Evolutionary conservation across 2,888 invertebrate genomes (phyloP), one percentile per base, ranked within the genome.

Genomic region (Panorpa germanica): DNA sequence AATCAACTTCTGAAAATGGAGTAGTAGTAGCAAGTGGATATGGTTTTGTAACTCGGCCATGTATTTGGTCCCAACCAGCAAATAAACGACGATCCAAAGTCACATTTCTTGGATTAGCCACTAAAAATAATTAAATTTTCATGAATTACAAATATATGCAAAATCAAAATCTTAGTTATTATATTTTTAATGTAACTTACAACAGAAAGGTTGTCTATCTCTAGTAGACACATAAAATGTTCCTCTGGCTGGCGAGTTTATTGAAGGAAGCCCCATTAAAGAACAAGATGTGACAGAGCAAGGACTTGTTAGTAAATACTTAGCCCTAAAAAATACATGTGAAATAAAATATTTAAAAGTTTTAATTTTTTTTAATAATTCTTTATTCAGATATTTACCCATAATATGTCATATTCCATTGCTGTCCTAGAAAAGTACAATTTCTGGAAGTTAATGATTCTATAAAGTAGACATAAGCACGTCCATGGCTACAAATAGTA

Each of bases 401-500:
- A 33, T 53, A 52, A 29, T 58, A 60, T 4, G 60, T 54, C 33
- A 59, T 46, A 37, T 66, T 57, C 67, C 66, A 67, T 5, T 45
- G 45, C 34, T 59, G 58, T 4, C 61, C 63, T 43, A 53, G 56
- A 35, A 68, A 66, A 0, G 56, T 55, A 39, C 68, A 69, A 40
- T 64, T 61, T 4, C 41, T 45, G 37, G 46, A 51, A 14, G 57
- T 44, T 38, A 70, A 43, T 0, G 66, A 63, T 41, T 69, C 67
- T 0, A 60, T 68, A 37, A 69, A 64, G 18, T 67, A 59, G 3
- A 61, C 38, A 36, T 67, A 63, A 0, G 70, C 58, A 4, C 67
- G 57, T 2, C 67, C 66, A 38, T 71, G 70, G 26, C 66, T 69
- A 48, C 70, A 71, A 33, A 67, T 56, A 2, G 65, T 61, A 46